A percentile compares a stretch with the other conserved stretches of the same genome.
phyloP scores from a whole-genome alignment of 2,797 vertebrate genomes.

The Aselliscus stoliczkanus region DNA sequence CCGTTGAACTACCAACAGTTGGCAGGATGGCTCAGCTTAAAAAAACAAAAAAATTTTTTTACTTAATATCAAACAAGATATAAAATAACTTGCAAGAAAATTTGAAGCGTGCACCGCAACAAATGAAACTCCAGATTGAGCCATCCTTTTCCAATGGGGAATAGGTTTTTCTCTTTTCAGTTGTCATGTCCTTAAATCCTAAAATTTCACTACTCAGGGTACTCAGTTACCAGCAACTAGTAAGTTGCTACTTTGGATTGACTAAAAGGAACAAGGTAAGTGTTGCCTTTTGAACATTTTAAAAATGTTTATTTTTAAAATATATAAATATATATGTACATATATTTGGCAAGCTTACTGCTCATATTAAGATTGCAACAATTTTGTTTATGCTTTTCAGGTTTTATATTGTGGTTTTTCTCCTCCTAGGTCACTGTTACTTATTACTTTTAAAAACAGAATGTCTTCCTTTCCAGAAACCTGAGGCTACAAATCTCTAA shows the following conservation, averaged over 20 bases:
- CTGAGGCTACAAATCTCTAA: slow-evolving; percentile 53
- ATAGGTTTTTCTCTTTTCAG: neutral
- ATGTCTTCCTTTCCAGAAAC: slow-evolving; percentile 58
- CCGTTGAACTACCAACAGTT: no score
- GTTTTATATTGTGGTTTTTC: slow-evolving; percentile 53
- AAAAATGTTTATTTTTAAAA: slow-evolving; percentile 76
- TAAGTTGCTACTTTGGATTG: slow-evolving; percentile 71
- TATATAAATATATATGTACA: slow-evolving; percentile 74
- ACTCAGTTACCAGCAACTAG: slow-evolving; percentile 65
- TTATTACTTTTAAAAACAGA: slow-evolving; percentile 52
- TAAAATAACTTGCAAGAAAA: slow-evolving; percentile 59
- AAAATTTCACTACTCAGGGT: slow-evolving; percentile 47
- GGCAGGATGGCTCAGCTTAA: no score
- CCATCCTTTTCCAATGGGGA: slow-evolving; percentile 40
- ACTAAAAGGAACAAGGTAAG: slow-evolving; percentile 73
- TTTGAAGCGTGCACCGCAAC: slow-evolving; percentile 56
- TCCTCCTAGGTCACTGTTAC: slow-evolving; percentile 12
- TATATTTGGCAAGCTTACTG: slow-evolving; percentile 76
- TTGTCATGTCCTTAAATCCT: neutral
- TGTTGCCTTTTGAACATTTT: slow-evolving; percentile 65
- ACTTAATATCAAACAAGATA: slow-evolving; percentile 53
- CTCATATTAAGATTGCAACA: slow-evolving; percentile 53
- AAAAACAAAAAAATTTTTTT: no score
- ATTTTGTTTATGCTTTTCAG: slow-evolving; percentile 63
- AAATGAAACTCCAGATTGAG: slow-evolving; percentile 47